phyloP scores from a whole-genome alignment of 1,140 invertebrate species.

The Calephelis virginiensis region DNA sequence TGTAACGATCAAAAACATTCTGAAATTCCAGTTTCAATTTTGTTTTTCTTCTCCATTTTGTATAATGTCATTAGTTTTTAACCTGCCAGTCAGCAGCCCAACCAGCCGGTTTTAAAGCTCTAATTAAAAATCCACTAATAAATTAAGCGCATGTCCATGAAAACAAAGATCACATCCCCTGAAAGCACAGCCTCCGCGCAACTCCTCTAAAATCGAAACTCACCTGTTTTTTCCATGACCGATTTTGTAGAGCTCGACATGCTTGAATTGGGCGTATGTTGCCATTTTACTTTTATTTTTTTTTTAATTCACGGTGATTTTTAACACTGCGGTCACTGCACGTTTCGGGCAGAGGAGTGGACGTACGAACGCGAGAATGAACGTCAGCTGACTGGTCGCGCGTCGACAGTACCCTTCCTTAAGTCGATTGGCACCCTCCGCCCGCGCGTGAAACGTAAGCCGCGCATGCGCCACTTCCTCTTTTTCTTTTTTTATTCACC shows the following conservation, averaged over 20 bases:
- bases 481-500: conserved; percentile 34
- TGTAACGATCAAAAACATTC: too few relatives aligned
- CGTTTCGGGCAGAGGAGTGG: conserved; percentile 37
- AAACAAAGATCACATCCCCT: conserved; percentile 25
- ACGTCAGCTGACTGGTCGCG: conserved; percentile 74
- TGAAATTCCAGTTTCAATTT: too few relatives aligned
- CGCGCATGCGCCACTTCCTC: conserved; percentile 64
- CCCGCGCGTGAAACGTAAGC: conserved; percentile 62
- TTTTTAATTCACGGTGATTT: conserved; percentile 45
- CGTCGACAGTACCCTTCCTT: conserved; percentile 65
- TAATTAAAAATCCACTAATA: not conserved
- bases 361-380: conserved; percentile 44
- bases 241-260: conserved; percentile 85
- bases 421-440: conserved; percentile 73
- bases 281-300: conserved; percentile 76
- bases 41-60: too few relatives aligned
- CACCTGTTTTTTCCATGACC: conserved; percentile 85
- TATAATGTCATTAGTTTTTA: too few relatives aligned
- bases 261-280: conserved; percentile 84
- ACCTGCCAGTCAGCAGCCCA: too few relatives aligned
- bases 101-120: not conserved
- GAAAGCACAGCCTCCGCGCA: conserved; percentile 35
- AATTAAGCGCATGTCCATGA: conserved; percentile 18
- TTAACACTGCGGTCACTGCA: conserved; percentile 61
- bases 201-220: conserved; percentile 34